phyloP scores from a whole-genome alignment of 2,113 vertebrate species.

The Candoia aspera region DNA sequence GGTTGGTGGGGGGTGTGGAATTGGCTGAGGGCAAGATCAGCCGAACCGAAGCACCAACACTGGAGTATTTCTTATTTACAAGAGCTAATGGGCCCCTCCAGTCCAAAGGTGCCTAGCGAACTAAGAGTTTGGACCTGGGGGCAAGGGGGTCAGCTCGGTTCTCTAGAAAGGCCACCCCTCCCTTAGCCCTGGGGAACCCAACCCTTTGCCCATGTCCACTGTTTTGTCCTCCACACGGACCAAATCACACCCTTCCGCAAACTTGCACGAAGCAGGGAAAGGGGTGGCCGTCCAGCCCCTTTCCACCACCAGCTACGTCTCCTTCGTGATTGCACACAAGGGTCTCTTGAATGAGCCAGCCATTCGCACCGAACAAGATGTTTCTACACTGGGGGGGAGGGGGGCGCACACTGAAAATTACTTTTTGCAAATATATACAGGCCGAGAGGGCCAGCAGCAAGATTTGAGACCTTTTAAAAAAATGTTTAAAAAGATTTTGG shows the following conservation, averaged over 20 bases:
- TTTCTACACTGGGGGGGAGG: not conserved
- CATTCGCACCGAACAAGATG: not conserved
- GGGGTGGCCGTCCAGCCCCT: no score
- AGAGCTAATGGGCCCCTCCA: not conserved
- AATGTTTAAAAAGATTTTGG: not conserved
- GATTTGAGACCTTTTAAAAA: no score
- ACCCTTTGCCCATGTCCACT: not conserved
- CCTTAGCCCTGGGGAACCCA: no score
- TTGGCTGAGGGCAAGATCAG: not conserved
- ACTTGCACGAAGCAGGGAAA: not conserved
- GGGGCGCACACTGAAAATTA: no score
- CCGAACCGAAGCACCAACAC: rapidly evolving
- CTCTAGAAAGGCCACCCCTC: not conserved
- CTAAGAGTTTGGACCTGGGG: no score
- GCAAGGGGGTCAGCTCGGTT: not conserved
- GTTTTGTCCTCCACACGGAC: no score
- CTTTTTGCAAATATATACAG: not conserved
- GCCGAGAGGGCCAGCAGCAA: no score
- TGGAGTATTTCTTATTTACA: not conserved
- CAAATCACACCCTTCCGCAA: no score
- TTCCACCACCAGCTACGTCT: not conserved
- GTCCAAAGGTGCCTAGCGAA: not conserved
- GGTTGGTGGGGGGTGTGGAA: no score
- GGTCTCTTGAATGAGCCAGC: not conserved
- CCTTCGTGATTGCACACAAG: not conserved